Base-by-base conservation (phyloP, 2,797 vertebrate species). In the Coendou prehensilis region DNA sequence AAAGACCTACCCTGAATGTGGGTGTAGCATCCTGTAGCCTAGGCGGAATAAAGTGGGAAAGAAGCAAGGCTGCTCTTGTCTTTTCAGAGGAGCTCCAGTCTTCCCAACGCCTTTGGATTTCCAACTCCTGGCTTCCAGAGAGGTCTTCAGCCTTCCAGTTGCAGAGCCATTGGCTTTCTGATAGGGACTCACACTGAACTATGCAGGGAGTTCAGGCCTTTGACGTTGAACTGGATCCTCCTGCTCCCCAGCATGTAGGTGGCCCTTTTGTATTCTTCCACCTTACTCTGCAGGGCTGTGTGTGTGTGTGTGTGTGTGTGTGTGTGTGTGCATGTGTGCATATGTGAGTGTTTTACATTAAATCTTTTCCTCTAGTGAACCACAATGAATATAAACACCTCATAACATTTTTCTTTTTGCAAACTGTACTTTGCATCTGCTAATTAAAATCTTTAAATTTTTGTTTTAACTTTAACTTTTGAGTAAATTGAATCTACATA, bases 101-200 rank as follows among this genome's bases (percentile, higher is more conserved):
- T 45, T 73, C 10, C 20, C 22, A 13, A 11, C 3, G 5, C 22
- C 22, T 45, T 6, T 45, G 71, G 37, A 11, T 9, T 4, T 26
- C 9, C 22, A 26, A 23, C 22, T 10, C 10, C 71, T 13, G 22
- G 22, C 69, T 71, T 41, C n/a, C 1, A 3, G 18, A 14, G 23
- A 47, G 71, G 41, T 37, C 45, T 6, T 8, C 23, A 14, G 73
- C 13, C 23, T 47, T 47, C 9, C 22, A 2, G 1, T 6, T 2
- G 5, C 23, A 47, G 45, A 13, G 0, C 6, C 6, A 1, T 30
- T 2, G 1, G 73, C 11, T 28, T 47, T 26, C 13, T 47, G 23
- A 9, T 47, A 28, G 30, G 45, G 13, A 47, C 11, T 5, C 45
- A 50, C 26, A 15, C 5, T 14, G 13, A 15, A 1, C 26, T 76